Evolutionary conservation across 2,797 vertebrate species (phyloP), one percentile per base, ranked within the genome.

Genomic region (Tauraco hartlaubi): DNA sequence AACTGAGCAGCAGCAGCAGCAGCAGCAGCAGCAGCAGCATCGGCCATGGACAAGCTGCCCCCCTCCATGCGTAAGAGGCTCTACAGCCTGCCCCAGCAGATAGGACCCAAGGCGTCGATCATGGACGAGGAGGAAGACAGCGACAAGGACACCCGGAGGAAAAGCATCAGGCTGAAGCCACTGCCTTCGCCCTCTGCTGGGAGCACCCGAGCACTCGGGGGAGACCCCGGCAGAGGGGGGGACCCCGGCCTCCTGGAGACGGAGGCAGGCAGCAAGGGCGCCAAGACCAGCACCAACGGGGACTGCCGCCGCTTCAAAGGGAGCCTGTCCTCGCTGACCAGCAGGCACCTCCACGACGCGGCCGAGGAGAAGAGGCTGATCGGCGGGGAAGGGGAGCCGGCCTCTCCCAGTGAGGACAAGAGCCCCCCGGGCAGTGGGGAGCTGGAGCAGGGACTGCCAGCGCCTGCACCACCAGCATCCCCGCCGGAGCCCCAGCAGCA

Each of bases 21-120:
- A 75, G 83, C 71, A 72, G 61, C 92, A 82, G 98, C 98, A 41
- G 39, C 92, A 81, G 92, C 94, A 63, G 91, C 95, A 33, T 33
- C 88, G 67, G 98, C 98, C 98, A 99, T 99, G 99, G 99, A 99
- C 98, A 99, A 99, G 98, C 98, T 99, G 97, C 99, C 99, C 97
- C 99, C 99, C 95, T 99, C 99, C 98, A 99, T 99, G 99, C 99
- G 99, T 98, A 99, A 99, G 98, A 99, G 99, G 98, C 99, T 99
- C 88, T 99, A 99, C 98, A 99, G 99, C 98, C 99, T 99, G 97
- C 99, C 99, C 97, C 99, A 99, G 98, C 99, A 99, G 98, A 98
- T 99, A 96, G 99, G 98, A 97, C 98, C 99, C 97, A 99, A 99
- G 98, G 98, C 99, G 90, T 99, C 99, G 80, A 99, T 99, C 96